Percentiles rank a stretch among this genome's conserved stretches.
Evolutionary conservation across 2,888 invertebrate genomes (phyloP).

Genomic region (Torymus aiolomorphi): DNA sequence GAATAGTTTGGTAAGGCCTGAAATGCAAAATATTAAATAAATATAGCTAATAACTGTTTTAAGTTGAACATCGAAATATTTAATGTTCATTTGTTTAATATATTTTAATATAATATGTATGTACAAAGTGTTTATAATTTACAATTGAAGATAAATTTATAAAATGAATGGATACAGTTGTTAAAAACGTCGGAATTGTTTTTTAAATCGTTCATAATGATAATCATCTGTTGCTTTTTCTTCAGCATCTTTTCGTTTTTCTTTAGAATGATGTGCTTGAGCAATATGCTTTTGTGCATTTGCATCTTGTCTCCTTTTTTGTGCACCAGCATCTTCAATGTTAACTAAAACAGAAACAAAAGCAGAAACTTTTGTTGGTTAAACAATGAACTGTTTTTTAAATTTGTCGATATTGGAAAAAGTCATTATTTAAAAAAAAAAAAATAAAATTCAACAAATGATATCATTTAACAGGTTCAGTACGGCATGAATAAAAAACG

Average conservation of each 20-base stretch:
- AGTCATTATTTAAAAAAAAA: too few relatives aligned
- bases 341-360: slow-evolving; percentile 81
- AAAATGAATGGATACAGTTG: background rate
- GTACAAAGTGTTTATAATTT: too few relatives aligned
- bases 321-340: slow-evolving; percentile 83
- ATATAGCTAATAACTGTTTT: too few relatives aligned
- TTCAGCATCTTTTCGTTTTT: slow-evolving; percentile 82
- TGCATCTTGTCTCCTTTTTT: slow-evolving; percentile 79
- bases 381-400: too few relatives aligned
- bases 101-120: background rate
- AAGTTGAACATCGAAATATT: slow-evolving; percentile 1
- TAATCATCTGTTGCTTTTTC: slow-evolving; percentile 98
- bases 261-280: slow-evolving; percentile 73
- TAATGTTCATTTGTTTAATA: background rate
- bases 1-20: too few relatives aligned
- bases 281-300: slow-evolving; percentile 76
- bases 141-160: too few relatives aligned
- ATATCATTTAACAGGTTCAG: too few relatives aligned
- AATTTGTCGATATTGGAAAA: too few relatives aligned
- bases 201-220: slow-evolving; percentile 97
- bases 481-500: too few relatives aligned
- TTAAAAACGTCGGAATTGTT: slow-evolving; percentile 93
- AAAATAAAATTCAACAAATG: too few relatives aligned
- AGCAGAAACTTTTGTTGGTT: too few relatives aligned
- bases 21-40: too few relatives aligned